A percentile compares a stretch with the other conserved stretches of the same genome.
Evolutionary conservation across 2,113 vertebrate species (phyloP).

Genomic region (Malurus alboscapulatus): DNA sequence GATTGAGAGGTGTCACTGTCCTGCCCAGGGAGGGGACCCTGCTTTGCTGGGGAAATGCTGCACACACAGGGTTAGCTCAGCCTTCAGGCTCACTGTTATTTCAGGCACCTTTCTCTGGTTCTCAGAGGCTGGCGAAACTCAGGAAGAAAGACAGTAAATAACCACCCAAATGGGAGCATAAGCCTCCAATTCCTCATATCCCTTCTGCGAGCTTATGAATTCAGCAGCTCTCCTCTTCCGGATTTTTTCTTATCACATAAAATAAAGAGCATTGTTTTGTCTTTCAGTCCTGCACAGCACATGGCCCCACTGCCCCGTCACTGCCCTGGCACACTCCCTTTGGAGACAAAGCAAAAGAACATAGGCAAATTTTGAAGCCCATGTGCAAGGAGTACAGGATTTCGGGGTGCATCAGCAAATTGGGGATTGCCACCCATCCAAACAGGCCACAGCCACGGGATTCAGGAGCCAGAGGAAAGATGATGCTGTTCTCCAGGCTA

Average conservation of each 20-base stretch:
- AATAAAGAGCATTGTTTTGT: background rate
- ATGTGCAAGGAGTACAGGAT: background rate
- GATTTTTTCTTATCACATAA: background rate
- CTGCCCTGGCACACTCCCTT: background rate
- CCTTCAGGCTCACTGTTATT: background rate
- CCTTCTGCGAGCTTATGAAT: background rate
- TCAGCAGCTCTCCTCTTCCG: background rate
- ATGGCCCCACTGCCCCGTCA: background rate
- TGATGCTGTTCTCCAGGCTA: fast-evolving
- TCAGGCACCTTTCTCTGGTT: background rate
- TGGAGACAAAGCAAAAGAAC: background rate
- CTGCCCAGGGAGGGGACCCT: fast-evolving
- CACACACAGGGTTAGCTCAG: background rate
- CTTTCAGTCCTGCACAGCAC: background rate
- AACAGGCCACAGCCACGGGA: fast-evolving
- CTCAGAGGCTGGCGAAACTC: background rate
- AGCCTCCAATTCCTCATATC: background rate
- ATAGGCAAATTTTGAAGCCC: background rate
- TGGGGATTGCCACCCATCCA: background rate
- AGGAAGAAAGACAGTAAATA: background rate
- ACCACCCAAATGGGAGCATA: background rate
- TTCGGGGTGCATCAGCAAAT: background rate
- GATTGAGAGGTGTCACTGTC: fast-evolving
- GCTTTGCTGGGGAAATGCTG: background rate
- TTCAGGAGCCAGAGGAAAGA: background rate